Percentiles rank a stretch among this genome's conserved stretches.
phyloP scores from a whole-genome alignment of 2,888 invertebrate genomes.

The Pasiphila rectangulata region DNA sequence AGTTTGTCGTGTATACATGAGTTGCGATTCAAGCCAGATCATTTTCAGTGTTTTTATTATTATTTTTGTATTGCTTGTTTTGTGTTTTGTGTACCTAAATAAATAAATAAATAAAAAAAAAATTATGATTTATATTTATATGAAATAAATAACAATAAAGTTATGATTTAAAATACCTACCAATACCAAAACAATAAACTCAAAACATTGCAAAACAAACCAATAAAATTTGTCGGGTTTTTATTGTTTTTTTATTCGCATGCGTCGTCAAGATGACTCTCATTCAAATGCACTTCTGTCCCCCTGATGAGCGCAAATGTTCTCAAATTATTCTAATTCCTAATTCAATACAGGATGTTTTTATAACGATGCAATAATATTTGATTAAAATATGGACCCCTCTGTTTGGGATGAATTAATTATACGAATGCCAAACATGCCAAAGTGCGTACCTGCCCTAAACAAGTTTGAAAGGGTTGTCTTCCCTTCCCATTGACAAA shows the following conservation, averaged over 20 bases:
- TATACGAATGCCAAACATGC: conserved; percentile 63
- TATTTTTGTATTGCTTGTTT: too few species aligned
- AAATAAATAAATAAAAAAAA: too few species aligned
- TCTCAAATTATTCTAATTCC: conserved; percentile 49
- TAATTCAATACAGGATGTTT: conserved; percentile 37
- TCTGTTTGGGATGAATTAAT: conserved; percentile 63
- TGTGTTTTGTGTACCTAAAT: too few species aligned
- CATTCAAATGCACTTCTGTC: conserved; percentile 40
- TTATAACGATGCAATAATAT: conserved; percentile 60
- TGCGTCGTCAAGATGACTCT: conserved; percentile 15
- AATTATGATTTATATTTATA: too few species aligned
- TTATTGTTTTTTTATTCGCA: neutral
- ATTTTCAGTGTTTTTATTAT: too few species aligned
- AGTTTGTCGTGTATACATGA: too few species aligned
- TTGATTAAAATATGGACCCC: conserved; percentile 70
- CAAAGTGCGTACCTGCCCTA: conserved; percentile 41
- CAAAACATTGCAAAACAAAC: conserved; percentile 1
- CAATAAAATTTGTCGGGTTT: conserved; percentile 5
- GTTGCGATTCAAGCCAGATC: too few species aligned
- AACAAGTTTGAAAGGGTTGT: conserved; percentile 31
- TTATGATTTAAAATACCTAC: neutral
- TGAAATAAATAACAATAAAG: too few species aligned
- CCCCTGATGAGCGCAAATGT: conserved; percentile 51
- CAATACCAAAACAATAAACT: neutral
- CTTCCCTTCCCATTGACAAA: conserved; percentile 7